Evolutionary conservation across 2,888 invertebrate species (phyloP), one percentile per base, ranked within the genome.

Genomic region (Lucinisca nassula): DNA sequence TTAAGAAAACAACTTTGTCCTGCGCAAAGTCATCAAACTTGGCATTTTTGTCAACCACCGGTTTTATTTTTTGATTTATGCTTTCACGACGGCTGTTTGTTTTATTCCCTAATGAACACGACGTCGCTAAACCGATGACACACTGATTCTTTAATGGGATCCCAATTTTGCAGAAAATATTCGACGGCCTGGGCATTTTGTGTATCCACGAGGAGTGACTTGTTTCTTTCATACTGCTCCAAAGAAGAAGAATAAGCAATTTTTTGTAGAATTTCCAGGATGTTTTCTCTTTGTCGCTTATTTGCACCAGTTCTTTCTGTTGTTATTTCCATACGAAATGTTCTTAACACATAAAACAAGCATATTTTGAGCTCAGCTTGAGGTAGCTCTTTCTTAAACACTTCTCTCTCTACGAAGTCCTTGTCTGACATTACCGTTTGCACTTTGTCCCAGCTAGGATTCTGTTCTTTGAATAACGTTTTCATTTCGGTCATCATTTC

Each of bases 361-460:
- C 72, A 72, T 72, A 37, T 72, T 14, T 24, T 14, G 10, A 72
- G 72, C 37, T 72, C 37, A 8, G 72, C 72, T 2, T 72, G 37
- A 8, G 72, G 72, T 12, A 72, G 37, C 37, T 37, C 21, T 14
- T 61, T 35, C 6, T 37, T 38, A 24, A 72, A 72, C 14, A 38
- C 72, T 24, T 83, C 78, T 30, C 73, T 30, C 30, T 79, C 78
- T 24, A 79, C 49, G 35, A 79, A 84, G n/a, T 83, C 79, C 38
- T 45, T 45, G 8, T 45, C 45, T 14, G 14, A 45, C 45, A 45
- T 45, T 14, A 78, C 72, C 0, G 58, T 72, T 73, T 72, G 45
- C 2, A 74, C 58, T 21, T 55, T 3, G 2, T 17, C 35, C 83
- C 83, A 83, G 4, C 58, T 72, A 8, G 83, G 72, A 73, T 83